Base-by-base conservation (phyloP, 2,888 invertebrate genomes). In the Orthonychiurus folsomi region DNA sequence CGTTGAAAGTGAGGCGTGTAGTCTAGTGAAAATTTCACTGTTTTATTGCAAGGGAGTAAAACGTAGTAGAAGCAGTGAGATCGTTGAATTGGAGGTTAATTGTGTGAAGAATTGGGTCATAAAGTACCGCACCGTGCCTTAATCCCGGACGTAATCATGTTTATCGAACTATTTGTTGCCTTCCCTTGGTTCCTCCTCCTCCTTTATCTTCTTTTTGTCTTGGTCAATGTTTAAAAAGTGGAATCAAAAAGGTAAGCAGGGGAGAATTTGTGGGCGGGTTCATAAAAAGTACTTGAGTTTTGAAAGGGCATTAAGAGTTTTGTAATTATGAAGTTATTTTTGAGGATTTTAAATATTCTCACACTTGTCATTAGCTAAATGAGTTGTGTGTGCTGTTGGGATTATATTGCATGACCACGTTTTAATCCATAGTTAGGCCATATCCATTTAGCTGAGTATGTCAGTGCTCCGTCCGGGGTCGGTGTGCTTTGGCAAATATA, bases 121-220 rank as follows among this genome's bases (percentile, higher is more conserved):
- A 37, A 37, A 37, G 37, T 37, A 15, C 52, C n/a, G 48, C 15
- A 15, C 48, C n/a, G 52, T 21, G 9, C 9, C 9, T 52, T 52
- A n/a, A 9, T 23, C 3, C 20, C 3, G 52, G 3, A 12, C 20
- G 52, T 52, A 18, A 62, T 24, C 59, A 74, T 74, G 74, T 64
- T 73, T 61, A 69, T 74, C 52, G 71, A 72, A 67, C 80, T 84
- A 79, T 83, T 84, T 77, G 80, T 85, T 75, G 80, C 85, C 74
- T 83, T 83, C 74, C 85, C 85, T 75, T 85, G 85, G 85, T 80
- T 85, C 76, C 79, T 84, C 76, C 81, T 85, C 76, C 82, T 85
- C 74, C 79, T 84, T 74, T 83, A 85, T 76, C 80, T 85, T 76
- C 80, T 83, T 75, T 84, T 84, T 76, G 81, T 85, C 73, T 82